These are phyloP conservation scores for Phymastichus coffea DNA, from an alignment of 1,140 invertebrate genomes.

Conservation along the genomic window DNA sequence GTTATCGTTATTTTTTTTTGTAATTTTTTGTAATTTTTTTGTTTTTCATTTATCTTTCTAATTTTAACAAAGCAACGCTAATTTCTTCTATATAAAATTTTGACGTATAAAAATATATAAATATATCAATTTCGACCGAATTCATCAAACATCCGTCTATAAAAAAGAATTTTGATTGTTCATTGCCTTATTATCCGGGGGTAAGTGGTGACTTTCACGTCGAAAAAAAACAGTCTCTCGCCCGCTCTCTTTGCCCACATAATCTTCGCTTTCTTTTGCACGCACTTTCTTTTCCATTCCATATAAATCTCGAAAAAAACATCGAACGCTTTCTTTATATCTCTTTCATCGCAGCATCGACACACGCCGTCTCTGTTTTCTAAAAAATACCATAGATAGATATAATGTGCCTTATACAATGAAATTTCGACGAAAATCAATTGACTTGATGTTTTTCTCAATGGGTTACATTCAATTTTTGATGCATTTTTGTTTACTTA, in stretches of 20 bases:
- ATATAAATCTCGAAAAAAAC: too few relatives aligned
- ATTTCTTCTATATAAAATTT: too few relatives aligned
- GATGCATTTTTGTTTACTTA: conserved; percentile 10
- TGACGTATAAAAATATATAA: conserved; percentile 8
- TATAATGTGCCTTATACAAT: too few relatives aligned
- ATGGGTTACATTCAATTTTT: too few relatives aligned
- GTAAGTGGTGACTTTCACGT: too few relatives aligned
- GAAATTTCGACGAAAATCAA: too few relatives aligned
- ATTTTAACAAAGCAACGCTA: too few relatives aligned
- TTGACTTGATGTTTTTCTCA: too few relatives aligned
- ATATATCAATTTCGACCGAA: conserved; percentile 18
- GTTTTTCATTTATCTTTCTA: too few relatives aligned
- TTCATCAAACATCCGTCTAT: background rate
- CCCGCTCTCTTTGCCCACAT: conserved; percentile 16
- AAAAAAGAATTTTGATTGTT: too few relatives aligned
- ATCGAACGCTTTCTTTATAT: conserved; percentile 1
- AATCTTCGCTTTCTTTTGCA: conserved; percentile 26
- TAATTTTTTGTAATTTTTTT: conserved; percentile 22
- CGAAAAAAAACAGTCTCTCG: conserved; percentile 21
- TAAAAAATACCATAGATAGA: too few relatives aligned
- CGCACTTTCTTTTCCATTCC: conserved; percentile 18
- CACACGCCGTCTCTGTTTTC: conserved; percentile 24
- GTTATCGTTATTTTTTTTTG: conserved; percentile 1
- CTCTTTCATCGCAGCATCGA: conserved; percentile 27
- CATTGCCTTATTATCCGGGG: too few relatives aligned